These are phyloP conservation scores for Sebastolobus alascanus DNA, from an alignment of 2,797 vertebrate species.

Conservation along the genomic window DNA sequence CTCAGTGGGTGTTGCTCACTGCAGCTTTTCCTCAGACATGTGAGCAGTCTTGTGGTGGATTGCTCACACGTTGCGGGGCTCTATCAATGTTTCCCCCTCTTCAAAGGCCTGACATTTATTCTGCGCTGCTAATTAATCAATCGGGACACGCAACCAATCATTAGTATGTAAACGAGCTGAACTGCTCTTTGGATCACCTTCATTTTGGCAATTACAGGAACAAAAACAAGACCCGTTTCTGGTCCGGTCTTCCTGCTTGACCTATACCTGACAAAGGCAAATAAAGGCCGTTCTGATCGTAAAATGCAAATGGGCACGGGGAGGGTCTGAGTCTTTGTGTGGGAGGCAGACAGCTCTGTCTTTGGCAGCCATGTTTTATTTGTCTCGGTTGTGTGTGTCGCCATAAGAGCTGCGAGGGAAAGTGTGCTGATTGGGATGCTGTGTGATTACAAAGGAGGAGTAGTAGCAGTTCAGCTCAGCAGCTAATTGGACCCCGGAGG, in stretches of 20 bases:
- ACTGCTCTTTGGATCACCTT: constrained; percentile 23
- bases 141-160: constrained; percentile 13
- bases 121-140: constrained; percentile 34
- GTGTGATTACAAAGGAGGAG: constrained; percentile 50
- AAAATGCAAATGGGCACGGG: constrained; percentile 34
- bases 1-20: constrained; percentile 21
- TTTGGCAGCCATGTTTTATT: constrained; percentile 42
- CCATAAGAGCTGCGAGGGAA: constrained; percentile 20
- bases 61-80: background rate
- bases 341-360: constrained; percentile 7
- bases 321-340: constrained; percentile 29
- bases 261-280: constrained; percentile 4
- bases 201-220: constrained; percentile 29
- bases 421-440: constrained; percentile 54
- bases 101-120: constrained; percentile 43
- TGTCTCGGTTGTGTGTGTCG: constrained; percentile 33
- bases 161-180: constrained; percentile 47
- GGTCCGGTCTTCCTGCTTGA: background rate
- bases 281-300: background rate
- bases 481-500: constrained; percentile 69
- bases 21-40: constrained; percentile 1
- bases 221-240: constrained; percentile 9
- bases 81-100: background rate
- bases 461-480: constrained; percentile 25
- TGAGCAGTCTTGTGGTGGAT: constrained; percentile 15